Base-by-base conservation (phyloP, 2,797 vertebrate genomes). In the Acipenser ruthenus region DNA sequence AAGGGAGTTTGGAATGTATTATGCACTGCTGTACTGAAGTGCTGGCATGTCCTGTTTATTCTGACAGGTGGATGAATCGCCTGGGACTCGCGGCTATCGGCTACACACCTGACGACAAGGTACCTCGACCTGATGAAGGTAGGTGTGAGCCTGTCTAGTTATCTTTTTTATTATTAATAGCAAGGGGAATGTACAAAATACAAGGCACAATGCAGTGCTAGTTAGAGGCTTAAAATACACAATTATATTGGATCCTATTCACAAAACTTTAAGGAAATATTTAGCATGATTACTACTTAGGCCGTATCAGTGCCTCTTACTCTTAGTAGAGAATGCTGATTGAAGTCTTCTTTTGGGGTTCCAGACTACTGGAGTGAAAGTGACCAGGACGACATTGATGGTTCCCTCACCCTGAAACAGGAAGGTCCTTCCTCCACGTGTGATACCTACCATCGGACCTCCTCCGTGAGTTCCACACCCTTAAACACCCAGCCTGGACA, bases 291-390 rank as follows among this genome's bases (percentile, higher is more conserved):
- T 53, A 12, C 51, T 66, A 6, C 51, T 53, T 9, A 37, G 49
- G 67, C 63, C 60, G 15, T 68, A 8, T 65, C 62, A 61, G 47
- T 58, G 49, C 56, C 37, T 7, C 15, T 23, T 23, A 23, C 23
- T 23, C 23, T 23, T 23, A 23, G 23, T 23, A 3, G 23, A 23
- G 23, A 23, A 23, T 23, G 23, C 23, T 37, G n/a, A n/a, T 53
- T 55, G 15, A 37, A 37, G 23, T 13, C 10, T n/a, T 49, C 10
- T 53, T 51, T 62, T 50, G 60, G 56, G 48, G 6, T 66, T 4
- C 74, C 87, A 95, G 93, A 94, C 83, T 95, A 95, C 78, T 95
- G 93, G 93, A 95, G 93, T 11, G 93, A 95, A 79, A 95, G 93
- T 0, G 93, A 95, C 75, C 93, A 94, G 72, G 93, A 95, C 3